Evolutionary conservation across 2,797 vertebrate genomes (phyloP).

Genomic region (Microchirus variegatus): DNA sequence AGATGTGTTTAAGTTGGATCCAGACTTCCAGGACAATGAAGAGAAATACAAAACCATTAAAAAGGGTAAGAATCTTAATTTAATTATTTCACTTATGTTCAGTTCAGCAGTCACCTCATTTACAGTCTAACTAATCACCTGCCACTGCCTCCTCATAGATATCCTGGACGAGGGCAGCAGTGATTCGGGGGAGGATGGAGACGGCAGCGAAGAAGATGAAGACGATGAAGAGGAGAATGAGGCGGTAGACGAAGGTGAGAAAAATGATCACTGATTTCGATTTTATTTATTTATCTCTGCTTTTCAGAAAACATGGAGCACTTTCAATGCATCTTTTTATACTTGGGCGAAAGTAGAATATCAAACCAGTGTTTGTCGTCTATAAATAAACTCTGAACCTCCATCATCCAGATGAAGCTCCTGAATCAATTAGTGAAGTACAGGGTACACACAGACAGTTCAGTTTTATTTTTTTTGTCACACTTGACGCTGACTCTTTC

Average conservation of each 20-base stretch:
- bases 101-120: not conserved
- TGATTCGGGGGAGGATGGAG: constrained; percentile 89
- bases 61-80: constrained; percentile 81
- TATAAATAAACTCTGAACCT: not conserved
- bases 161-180: constrained; percentile 97
- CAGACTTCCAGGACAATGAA: constrained; percentile 94
- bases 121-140: constrained; percentile 29
- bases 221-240: constrained; percentile 83
- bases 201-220: constrained; percentile 89
- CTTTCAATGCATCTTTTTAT: no score
- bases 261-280: not conserved
- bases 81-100: not conserved
- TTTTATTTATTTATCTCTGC: not conserved
- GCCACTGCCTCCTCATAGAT: constrained; percentile 77
- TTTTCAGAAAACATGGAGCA: no score
- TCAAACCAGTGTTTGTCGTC: not conserved
- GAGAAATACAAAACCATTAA: constrained; percentile 96
- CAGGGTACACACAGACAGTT: no score
- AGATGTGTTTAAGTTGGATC: constrained; percentile 99
- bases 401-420: no score
- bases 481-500: no score
- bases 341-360: no score
- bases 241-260: constrained; percentile 68
- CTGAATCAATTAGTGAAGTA: no score
- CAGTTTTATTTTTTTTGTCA: no score